A percentile compares a stretch with the other conserved stretches of the same genome.
phyloP scores from a whole-genome alignment of 37 sponge, comb jelly and placozoan genomes.

The Lycopodina hypogea region DNA sequence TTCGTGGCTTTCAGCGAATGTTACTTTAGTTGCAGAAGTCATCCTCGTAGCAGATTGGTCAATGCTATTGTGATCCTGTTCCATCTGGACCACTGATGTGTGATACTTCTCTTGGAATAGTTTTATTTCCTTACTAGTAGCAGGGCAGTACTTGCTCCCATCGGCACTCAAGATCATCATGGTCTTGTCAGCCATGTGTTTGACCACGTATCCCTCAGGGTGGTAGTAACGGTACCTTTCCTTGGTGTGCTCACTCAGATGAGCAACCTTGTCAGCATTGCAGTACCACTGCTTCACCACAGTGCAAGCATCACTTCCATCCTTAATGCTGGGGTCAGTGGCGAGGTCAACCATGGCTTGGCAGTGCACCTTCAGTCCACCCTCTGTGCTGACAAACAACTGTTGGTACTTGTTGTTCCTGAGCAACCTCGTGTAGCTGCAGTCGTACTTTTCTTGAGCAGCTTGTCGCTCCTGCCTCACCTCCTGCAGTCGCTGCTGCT shows the following conservation, averaged over 20 bases:
- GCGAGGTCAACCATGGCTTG: constrained; percentile 17
- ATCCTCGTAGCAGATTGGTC: neutral
- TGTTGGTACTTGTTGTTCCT: constrained; percentile 54
- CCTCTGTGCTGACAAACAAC: constrained; percentile 36
- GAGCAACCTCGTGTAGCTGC: neutral
- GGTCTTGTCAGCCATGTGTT: constrained; percentile 28
- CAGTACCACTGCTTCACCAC: constrained; percentile 56
- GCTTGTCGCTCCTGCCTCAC: constrained; percentile 38
- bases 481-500: constrained; percentile 57
- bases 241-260: constrained; percentile 18
- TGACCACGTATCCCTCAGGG: constrained; percentile 58
- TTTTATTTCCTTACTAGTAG: constrained; percentile 16
- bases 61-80: neutral
- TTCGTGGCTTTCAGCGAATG: constrained; percentile 13
- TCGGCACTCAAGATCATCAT: constrained; percentile 39
- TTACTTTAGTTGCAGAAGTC: constrained; percentile 16
- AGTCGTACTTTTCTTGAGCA: constrained; percentile 12
- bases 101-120: neutral
- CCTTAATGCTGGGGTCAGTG: constrained; percentile 16
- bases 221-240: constrained; percentile 26
- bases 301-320: constrained; percentile 31
- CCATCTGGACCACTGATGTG: neutral
- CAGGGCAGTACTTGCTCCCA: constrained; percentile 47
- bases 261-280: constrained; percentile 1
- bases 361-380: constrained; percentile 62